Conservation (phyloP, 2,888 invertebrate species). For the Lysandra bellargus region DNA sequence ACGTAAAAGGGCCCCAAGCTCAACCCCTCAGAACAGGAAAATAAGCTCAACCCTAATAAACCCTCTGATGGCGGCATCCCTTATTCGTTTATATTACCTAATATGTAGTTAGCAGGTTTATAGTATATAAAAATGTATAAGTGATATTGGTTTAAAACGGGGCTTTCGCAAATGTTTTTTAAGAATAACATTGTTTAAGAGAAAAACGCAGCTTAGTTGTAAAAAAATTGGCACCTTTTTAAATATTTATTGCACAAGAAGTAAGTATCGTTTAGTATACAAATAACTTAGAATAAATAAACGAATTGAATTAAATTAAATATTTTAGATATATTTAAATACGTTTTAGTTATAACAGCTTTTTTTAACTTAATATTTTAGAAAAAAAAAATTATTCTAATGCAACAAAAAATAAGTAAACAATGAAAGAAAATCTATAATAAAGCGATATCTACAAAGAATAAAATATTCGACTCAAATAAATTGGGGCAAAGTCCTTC, state of each 20-base stretch:
- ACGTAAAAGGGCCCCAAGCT: neutral
- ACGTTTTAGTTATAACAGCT: no score
- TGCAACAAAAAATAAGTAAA: neutral
- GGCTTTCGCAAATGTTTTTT: neutral
- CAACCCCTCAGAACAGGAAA: neutral
- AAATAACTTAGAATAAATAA: no score
- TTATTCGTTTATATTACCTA: neutral
- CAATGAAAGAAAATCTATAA: neutral
- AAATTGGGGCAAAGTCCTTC: neutral
- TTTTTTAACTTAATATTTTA: no score
- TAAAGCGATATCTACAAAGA: neutral
- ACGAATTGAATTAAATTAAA: no score
- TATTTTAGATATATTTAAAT: no score
- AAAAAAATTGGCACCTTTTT: neutral
- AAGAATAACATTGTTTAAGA: neutral
- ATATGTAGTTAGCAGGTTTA: conserved; percentile 15
- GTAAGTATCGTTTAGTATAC: no score
- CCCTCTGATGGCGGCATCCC: neutral
- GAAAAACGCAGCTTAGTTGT: neutral
- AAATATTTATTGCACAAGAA: no score
- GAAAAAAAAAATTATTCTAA: no score
- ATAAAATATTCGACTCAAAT: neutral
- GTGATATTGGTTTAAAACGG: neutral
- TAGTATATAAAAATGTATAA: neutral
- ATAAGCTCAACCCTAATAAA: neutral